A percentile compares a stretch with the other conserved stretches of the same genome.
These are phyloP conservation scores for Eupeodes luniger DNA, from an alignment of 2,888 invertebrate genomes.

Conservation along the genomic window DNA sequence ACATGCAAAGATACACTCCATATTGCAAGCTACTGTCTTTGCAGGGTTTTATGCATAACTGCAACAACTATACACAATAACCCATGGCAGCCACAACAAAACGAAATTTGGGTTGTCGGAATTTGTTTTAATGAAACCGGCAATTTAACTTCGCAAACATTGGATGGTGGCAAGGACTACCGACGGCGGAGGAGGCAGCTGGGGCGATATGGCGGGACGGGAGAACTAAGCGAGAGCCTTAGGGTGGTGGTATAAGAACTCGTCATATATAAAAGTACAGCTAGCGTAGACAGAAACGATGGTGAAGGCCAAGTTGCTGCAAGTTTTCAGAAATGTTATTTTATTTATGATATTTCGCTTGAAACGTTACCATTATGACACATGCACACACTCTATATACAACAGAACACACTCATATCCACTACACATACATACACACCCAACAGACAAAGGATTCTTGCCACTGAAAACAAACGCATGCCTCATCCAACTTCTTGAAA, in stretches of 20 bases:
- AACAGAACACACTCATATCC: not conserved
- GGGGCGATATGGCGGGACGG: not conserved
- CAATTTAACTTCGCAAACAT: conserved; percentile 75
- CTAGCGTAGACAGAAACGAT: conserved; percentile 11
- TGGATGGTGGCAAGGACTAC: conserved; percentile 9
- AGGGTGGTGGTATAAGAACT: conserved; percentile 14
- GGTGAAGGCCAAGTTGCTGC: conserved; percentile 58
- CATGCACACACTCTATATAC: conserved; percentile 17
- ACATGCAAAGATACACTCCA: not conserved
- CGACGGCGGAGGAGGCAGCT: not conserved
- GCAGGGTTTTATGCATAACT: conserved; percentile 16
- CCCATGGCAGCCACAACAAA: conserved; percentile 67
- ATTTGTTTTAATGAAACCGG: conserved; percentile 75
- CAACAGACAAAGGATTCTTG: conserved; percentile 38
- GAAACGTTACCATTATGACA: conserved; percentile 43
- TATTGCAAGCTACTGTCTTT: conserved; percentile 31
- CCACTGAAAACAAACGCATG: conserved; percentile 47
- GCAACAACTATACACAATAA: conserved; percentile 31
- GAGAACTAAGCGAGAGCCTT: not conserved
- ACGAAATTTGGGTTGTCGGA: conserved; percentile 74
- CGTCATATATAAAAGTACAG: not conserved
- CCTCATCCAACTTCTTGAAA: conserved; percentile 45
- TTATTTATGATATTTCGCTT: conserved; percentile 61
- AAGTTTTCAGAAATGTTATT: conserved; percentile 64
- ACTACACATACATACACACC: not conserved